These are phyloP conservation scores for Mnemiopsis leidyi DNA, from an alignment of 37 sponge, comb jelly and placozoan genomes.

Conservation along the genomic window DNA sequence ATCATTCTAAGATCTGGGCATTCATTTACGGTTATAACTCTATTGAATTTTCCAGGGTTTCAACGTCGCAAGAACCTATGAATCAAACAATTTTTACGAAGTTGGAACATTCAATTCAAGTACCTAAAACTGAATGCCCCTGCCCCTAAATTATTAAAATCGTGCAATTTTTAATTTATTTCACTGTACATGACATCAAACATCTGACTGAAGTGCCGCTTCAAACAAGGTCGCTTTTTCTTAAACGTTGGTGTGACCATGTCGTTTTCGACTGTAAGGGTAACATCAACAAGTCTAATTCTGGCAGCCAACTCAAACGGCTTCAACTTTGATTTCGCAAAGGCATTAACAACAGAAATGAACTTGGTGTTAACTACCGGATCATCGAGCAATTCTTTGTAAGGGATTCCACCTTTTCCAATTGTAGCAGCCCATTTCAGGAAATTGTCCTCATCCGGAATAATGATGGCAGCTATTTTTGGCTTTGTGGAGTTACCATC, in stretches of 20 bases:
- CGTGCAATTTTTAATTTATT: not conserved
- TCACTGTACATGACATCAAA: conserved; percentile 75
- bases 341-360: not conserved
- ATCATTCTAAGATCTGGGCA: too few species aligned
- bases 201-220: conserved; percentile 70
- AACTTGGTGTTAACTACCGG: not conserved
- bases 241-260: conserved; percentile 95
- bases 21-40: too few species aligned
- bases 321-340: not conserved
- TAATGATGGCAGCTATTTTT: conserved; percentile 69
- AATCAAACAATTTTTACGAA: too few species aligned
- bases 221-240: conserved; percentile 76
- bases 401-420: conserved; percentile 55
- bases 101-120: too few species aligned
- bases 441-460: conserved; percentile 86
- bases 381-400: conserved; percentile 17
- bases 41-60: too few species aligned
- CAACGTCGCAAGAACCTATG: too few species aligned
- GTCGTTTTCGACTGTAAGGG: conserved; percentile 79
- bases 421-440: conserved; percentile 74
- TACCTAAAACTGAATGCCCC: too few species aligned
- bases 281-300: conserved; percentile 1
- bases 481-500: conserved; percentile 81
- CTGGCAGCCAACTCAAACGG: conserved; percentile 3
- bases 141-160: too few species aligned